Percentiles rank a stretch among this genome's conserved stretches.
These are phyloP conservation scores for Caerostris darwini DNA, from an alignment of 1,140 invertebrate genomes.

Conservation along the genomic window DNA sequence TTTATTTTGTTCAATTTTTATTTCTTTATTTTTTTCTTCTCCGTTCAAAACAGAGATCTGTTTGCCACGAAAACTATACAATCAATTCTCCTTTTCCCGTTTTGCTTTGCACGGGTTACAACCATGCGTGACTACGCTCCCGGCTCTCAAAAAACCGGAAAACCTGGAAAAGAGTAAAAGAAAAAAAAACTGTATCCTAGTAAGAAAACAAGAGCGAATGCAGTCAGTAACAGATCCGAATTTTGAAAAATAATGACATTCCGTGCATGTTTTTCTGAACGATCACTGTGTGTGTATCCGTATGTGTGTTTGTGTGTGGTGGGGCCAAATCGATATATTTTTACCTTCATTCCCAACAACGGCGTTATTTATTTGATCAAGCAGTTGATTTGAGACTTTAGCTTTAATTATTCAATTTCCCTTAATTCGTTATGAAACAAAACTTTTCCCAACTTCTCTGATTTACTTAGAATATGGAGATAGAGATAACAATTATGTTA, in stretches of 20 bases:
- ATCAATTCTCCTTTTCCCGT: background rate
- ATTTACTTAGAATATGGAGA: no score
- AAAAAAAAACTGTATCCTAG: background rate
- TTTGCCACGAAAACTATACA: background rate
- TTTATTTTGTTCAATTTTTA: background rate
- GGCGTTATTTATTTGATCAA: background rate
- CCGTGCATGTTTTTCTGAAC: conserved; percentile 45
- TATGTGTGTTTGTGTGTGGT: background rate
- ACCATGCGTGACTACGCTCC: conserved; percentile 38
- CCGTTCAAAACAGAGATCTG: background rate
- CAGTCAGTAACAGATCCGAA: conserved; percentile 62
- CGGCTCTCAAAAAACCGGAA: background rate
- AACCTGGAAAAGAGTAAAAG: background rate
- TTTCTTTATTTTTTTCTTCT: background rate
- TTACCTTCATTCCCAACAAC: background rate
- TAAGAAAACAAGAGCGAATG: conserved; percentile 3
- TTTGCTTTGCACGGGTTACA: background rate
- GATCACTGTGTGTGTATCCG: background rate
- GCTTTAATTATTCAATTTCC: no score
- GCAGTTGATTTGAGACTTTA: background rate
- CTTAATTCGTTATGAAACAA: no score
- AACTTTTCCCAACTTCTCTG: no score
- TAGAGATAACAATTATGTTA: no score
- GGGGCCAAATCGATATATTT: background rate
- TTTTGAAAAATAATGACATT: conserved; percentile 61